Evolutionary conservation across 2,113 vertebrate genomes (phyloP).

Genomic region (Sardina pilchardus): DNA sequence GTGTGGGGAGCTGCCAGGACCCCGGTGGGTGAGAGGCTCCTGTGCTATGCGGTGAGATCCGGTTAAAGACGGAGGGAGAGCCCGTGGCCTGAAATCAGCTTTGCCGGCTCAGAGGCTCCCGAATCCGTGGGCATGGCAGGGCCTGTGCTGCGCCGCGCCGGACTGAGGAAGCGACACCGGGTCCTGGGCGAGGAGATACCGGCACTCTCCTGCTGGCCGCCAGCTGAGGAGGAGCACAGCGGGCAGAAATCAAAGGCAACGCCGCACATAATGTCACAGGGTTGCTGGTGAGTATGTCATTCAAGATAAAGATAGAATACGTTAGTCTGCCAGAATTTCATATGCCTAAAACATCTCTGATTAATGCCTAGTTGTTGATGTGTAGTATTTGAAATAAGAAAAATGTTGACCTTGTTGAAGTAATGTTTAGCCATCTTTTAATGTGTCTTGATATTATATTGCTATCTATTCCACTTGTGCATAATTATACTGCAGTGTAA

Average conservation of each 20-base stretch:
- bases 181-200: neutral
- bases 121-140: neutral
- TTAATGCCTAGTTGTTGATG: too few species aligned
- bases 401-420: neutral
- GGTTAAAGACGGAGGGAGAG: neutral
- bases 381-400: neutral
- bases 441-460: too few species aligned
- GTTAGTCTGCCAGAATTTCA: too few species aligned
- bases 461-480: too few species aligned
- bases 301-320: neutral
- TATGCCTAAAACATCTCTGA: too few species aligned
- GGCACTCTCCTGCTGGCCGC: neutral
- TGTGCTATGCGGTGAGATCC: neutral
- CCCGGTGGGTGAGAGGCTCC: neutral
- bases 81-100: neutral
- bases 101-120: neutral
- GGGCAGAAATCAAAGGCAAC: neutral
- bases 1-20: slow-evolving; percentile 9
- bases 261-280: neutral
- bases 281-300: neutral
- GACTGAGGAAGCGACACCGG: neutral
- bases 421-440: neutral
- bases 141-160: too few species aligned
- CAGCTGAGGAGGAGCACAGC: neutral
- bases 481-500: too few species aligned